A percentile compares a stretch with the other conserved stretches of the same genome.
phyloP scores from a whole-genome alignment of 2,797 vertebrate species.

The Eleutherodactylus coqui region DNA sequence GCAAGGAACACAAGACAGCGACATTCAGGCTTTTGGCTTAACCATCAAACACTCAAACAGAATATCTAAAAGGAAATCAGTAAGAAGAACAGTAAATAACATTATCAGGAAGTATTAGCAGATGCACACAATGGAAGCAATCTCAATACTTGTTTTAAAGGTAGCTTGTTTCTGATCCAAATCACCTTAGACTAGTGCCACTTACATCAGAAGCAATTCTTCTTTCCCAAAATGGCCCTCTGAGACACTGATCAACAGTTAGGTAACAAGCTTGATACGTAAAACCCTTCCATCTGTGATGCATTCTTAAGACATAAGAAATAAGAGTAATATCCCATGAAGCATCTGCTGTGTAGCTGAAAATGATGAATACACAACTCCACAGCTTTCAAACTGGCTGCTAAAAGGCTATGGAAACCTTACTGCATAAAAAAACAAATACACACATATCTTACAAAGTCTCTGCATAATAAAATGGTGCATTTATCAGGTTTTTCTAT shows the following conservation, averaged over 20 bases:
- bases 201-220: neutral
- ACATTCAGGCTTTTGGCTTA: neutral
- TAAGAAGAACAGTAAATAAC: slow-evolving; percentile 18
- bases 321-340: too few species aligned
- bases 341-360: too few species aligned
- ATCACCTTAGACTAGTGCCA: neutral
- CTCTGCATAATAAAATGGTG: too few species aligned
- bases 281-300: neutral
- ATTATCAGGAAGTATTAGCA: neutral
- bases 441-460: too few species aligned
- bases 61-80: neutral
- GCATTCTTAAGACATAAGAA: neutral
- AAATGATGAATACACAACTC: too few species aligned
- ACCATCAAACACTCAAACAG: slow-evolving; percentile 65
- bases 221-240: neutral
- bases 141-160: neutral
- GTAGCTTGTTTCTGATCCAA: neutral
- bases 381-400: too few species aligned
- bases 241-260: neutral
- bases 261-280: neutral
- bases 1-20: slow-evolving; percentile 25
- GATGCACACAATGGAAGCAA: neutral
- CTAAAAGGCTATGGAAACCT: too few species aligned
- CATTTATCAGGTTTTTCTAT: too few species aligned
- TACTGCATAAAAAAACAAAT: too few species aligned